A percentile compares a stretch with the other conserved stretches of the same genome.
Evolutionary conservation across 2,113 vertebrate genomes (phyloP).

Genomic region (Eonycteris spelaea): DNA sequence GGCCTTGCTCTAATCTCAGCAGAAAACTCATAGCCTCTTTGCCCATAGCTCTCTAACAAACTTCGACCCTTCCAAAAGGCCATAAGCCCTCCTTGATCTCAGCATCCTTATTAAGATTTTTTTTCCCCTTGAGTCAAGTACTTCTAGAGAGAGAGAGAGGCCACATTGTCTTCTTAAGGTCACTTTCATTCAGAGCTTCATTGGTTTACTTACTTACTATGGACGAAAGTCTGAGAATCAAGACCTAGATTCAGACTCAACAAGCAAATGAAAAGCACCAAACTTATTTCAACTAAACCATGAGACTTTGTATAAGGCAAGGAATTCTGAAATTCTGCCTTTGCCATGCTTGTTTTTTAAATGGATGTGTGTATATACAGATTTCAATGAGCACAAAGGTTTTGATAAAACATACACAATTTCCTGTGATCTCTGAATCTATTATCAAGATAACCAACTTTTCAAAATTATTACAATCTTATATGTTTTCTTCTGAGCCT

Average conservation of each 20-base stretch:
- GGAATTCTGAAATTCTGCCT: background rate
- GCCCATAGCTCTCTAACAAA: background rate
- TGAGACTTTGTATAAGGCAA: background rate
- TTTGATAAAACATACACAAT: background rate
- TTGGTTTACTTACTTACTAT: background rate
- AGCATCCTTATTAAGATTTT: background rate
- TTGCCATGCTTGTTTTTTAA: background rate
- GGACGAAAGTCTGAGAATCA: background rate
- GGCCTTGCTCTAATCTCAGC: background rate
- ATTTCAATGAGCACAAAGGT: background rate
- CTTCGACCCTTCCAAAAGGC: background rate
- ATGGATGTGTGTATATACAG: background rate
- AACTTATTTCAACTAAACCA: background rate
- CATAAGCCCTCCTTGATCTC: background rate
- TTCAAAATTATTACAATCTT: background rate
- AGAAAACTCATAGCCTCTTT: background rate
- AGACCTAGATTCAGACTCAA: background rate
- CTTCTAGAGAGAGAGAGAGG: background rate
- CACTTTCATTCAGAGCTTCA: background rate
- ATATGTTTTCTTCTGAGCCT: background rate
- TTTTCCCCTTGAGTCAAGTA: background rate
- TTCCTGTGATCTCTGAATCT: background rate
- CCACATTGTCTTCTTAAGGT: background rate
- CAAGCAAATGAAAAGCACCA: slow-evolving; percentile 1
- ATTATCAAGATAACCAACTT: background rate